Evolutionary conservation across 2,113 vertebrate species (phyloP).

Genomic region (Scartelaos histophorus): DNA sequence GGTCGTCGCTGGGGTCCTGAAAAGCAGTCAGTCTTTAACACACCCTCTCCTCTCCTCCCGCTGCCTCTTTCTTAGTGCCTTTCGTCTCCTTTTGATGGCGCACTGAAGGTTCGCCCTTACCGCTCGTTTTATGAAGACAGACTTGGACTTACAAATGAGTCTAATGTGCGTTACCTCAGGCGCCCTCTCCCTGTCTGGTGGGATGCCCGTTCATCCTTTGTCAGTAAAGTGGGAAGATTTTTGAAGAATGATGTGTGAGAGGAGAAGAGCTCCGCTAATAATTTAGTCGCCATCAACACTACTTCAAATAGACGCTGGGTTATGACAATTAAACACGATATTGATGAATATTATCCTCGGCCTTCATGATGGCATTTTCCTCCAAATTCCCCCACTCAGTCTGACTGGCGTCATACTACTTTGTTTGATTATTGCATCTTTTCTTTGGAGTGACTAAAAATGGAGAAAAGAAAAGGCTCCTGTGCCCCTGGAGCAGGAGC

Average conservation of each 20-base stretch:
- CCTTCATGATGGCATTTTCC: neutral
- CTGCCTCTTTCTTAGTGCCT: slow-evolving; percentile 17
- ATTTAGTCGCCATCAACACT: neutral
- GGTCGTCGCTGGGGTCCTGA: slow-evolving; percentile 66
- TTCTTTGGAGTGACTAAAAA: neutral
- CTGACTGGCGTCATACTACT: neutral
- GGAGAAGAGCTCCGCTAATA: neutral
- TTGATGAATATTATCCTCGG: neutral
- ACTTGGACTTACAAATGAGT: slow-evolving; percentile 19
- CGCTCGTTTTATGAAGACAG: neutral
- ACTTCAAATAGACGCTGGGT: neutral
- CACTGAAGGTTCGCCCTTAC: slow-evolving; percentile 12
- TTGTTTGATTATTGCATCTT: neutral
- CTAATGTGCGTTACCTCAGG: slow-evolving; percentile 25
- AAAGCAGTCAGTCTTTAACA: slow-evolving; percentile 61
- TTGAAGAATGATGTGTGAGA: neutral
- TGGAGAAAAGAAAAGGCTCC: slow-evolving; percentile 39
- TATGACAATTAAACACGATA: neutral
- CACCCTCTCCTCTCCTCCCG: slow-evolving; percentile 48
- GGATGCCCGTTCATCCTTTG: slow-evolving; percentile 34
- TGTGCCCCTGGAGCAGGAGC: slow-evolving; percentile 38
- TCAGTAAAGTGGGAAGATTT: slow-evolving; percentile 30
- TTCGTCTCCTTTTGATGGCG: slow-evolving; percentile 20
- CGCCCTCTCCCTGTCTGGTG: slow-evolving; percentile 19
- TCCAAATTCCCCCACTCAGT: neutral